phyloP scores from a whole-genome alignment of 2,888 invertebrate genomes.

The Catocala sponsa region DNA sequence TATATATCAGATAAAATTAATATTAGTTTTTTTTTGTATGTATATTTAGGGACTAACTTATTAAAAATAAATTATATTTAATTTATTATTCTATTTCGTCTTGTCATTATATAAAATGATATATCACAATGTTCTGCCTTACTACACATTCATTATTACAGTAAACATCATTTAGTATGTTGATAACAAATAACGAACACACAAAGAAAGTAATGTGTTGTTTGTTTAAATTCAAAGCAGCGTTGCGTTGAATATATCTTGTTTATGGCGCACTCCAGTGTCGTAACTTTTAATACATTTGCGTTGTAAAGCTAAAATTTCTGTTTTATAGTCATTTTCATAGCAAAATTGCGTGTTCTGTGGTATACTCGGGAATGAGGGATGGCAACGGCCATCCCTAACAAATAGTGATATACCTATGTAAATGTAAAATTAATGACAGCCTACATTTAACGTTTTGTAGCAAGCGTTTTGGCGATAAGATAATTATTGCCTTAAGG shows the following conservation, averaged over 20 bases:
- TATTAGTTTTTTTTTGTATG: too few relatives aligned
- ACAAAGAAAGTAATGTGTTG: constrained; percentile 16
- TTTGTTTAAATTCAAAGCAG: constrained; percentile 31
- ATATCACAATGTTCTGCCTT: too few relatives aligned
- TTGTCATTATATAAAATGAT: too few relatives aligned
- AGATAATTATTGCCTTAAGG: too few relatives aligned
- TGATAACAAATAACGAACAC: neutral
- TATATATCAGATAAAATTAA: too few relatives aligned
- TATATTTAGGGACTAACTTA: too few relatives aligned
- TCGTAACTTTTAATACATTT: constrained; percentile 42
- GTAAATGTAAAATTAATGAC: neutral
- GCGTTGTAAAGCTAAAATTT: constrained; percentile 31
- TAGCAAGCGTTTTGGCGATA: neutral
- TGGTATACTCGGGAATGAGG: constrained; percentile 12
- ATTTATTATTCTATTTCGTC: too few relatives aligned
- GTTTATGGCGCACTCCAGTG: constrained; percentile 28
- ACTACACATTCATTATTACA: neutral
- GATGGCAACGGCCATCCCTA: constrained; percentile 1
- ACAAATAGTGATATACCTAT: neutral
- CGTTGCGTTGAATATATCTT: constrained; percentile 28
- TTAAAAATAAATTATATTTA: too few relatives aligned
- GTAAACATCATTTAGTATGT: neutral
- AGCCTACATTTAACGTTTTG: neutral
- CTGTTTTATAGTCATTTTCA: constrained; percentile 33
- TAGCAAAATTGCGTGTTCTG: constrained; percentile 23